Evolutionary conservation across 2,113 vertebrate genomes (phyloP).

Genomic region (Macaca nemestrina): DNA sequence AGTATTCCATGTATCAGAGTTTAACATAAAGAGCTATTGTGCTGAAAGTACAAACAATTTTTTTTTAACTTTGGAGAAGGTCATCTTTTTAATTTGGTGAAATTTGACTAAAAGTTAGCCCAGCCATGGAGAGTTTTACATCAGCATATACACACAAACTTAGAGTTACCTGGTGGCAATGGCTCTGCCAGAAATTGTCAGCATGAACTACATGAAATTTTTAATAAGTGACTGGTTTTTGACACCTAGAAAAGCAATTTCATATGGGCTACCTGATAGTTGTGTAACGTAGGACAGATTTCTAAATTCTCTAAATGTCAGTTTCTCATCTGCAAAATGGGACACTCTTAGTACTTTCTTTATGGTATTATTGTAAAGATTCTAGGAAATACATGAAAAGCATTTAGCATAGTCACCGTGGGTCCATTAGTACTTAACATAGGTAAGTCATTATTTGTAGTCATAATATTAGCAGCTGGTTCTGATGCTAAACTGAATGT

Average conservation of each 20-base stretch:
- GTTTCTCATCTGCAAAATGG: background rate
- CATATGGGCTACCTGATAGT: background rate
- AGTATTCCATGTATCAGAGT: background rate
- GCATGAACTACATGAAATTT: accelerated
- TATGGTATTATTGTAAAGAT: background rate
- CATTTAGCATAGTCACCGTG: background rate
- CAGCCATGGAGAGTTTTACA: background rate
- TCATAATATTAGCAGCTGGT: background rate
- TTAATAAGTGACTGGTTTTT: background rate
- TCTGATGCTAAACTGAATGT: background rate
- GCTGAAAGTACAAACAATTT: background rate
- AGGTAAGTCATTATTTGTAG: background rate
- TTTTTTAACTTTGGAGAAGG: background rate
- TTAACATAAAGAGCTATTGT: background rate
- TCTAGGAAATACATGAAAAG: background rate
- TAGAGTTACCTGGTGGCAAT: background rate
- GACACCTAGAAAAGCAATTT: background rate
- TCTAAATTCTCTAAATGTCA: background rate
- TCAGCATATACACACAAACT: background rate
- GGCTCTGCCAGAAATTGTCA: background rate
- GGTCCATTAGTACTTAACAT: background rate
- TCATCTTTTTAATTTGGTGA: background rate
- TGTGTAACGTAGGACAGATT: background rate
- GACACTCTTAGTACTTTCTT: background rate
- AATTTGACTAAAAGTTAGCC: background rate